Percentiles rank a stretch among this genome's conserved stretches.
Conservation (phyloP, 2,113 vertebrate species). For the Pica pica region DNA sequence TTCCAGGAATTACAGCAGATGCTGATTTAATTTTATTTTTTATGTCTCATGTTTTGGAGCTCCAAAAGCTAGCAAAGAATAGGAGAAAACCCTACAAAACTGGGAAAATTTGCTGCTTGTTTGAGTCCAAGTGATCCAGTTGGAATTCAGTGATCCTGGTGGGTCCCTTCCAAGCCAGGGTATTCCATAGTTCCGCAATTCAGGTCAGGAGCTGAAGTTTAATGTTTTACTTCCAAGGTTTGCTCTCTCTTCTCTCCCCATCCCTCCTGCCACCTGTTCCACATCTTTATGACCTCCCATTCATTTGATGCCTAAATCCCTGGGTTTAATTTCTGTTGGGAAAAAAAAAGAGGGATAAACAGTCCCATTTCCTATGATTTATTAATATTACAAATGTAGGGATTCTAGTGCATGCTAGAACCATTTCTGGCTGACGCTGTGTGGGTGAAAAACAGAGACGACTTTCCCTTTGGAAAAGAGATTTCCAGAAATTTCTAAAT, state of each 20-base stretch:
- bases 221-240: neutral
- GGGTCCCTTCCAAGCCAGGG: neutral
- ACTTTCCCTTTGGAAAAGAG: neutral
- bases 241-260: neutral
- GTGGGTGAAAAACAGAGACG: neutral
- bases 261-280: neutral
- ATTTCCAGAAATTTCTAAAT: neutral
- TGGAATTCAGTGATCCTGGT: neutral
- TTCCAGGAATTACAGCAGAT: neutral
- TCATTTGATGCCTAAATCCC: neutral
- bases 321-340: neutral
- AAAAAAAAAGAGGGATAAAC: neutral
- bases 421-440: neutral
- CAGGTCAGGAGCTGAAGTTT: neutral
- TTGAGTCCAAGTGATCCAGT: neutral
- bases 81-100: neutral
- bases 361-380: neutral
- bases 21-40: rapidly evolving
- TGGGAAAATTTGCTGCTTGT: neutral
- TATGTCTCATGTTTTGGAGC: rapidly evolving
- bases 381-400: neutral
- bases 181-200: neutral
- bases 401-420: neutral
- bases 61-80: neutral
- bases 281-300: neutral